Conservation (phyloP, 2,888 invertebrate species). For the Priocnemis perturbator region DNA sequence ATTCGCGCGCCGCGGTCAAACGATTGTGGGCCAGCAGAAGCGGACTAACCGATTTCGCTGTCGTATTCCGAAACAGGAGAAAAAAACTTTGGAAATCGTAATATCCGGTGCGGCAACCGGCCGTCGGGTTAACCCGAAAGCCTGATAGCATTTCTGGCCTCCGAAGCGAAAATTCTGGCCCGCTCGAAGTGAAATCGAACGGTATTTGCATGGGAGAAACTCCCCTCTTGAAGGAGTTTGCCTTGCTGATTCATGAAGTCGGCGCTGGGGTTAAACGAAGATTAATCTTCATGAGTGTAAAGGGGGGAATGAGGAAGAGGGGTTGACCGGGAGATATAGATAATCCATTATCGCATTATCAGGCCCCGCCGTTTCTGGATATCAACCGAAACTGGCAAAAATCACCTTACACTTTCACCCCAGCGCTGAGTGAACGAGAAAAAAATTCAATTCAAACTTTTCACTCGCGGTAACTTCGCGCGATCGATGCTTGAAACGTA, state of each 20-base stretch:
- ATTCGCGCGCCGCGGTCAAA: neutral
- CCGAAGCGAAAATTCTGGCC: neutral
- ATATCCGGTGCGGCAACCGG: too few relatives aligned
- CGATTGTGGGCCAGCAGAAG: too few relatives aligned
- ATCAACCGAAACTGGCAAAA: neutral
- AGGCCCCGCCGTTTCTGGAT: neutral
- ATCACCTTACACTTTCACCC: neutral
- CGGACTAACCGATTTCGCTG: too few relatives aligned
- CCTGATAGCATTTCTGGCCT: too few relatives aligned
- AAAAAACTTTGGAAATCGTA: too few relatives aligned
- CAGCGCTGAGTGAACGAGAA: too few relatives aligned
- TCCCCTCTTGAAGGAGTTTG: constrained; percentile 26
- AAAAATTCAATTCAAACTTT: too few relatives aligned
- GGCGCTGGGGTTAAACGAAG: constrained; percentile 44
- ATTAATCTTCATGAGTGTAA: constrained; percentile 39
- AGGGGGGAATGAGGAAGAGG: neutral
- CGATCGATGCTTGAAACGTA: too few relatives aligned
- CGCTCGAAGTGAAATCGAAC: neutral
- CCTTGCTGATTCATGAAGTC: constrained; percentile 43
- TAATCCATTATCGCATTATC: neutral
- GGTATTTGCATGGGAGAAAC: constrained; percentile 32
- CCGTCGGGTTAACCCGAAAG: too few relatives aligned
- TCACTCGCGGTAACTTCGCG: too few relatives aligned
- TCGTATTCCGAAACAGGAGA: too few relatives aligned
- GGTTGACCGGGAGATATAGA: neutral